Evolutionary conservation across 2,797 vertebrate genomes (phyloP).

Genomic region (Smutsia temminckii): DNA sequence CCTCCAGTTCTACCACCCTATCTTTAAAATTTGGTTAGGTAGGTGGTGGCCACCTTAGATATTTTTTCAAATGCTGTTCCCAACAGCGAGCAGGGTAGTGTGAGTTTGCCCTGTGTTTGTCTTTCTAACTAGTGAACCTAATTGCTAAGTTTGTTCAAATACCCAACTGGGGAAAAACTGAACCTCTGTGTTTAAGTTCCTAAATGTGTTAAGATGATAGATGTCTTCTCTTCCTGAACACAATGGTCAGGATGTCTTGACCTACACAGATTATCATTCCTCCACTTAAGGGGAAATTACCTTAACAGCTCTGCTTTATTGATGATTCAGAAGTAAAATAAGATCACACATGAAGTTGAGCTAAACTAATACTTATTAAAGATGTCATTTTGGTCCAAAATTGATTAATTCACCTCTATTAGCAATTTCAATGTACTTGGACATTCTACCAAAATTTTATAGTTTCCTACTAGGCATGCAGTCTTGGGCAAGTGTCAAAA

Average conservation of each 20-base stretch:
- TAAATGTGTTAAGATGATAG: background rate
- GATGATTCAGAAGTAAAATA: background rate
- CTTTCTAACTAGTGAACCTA: background rate
- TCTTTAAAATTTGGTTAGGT: background rate
- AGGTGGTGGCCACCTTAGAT: background rate
- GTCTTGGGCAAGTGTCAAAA: background rate
- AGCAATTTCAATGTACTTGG: background rate
- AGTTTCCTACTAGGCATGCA: background rate
- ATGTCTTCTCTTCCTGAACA: background rate
- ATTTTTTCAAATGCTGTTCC: background rate
- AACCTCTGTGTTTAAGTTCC: background rate
- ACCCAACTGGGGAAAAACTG: background rate
- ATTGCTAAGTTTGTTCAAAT: background rate
- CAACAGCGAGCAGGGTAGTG: background rate
- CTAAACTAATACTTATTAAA: background rate
- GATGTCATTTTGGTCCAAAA: background rate
- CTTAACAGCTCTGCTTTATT: background rate
- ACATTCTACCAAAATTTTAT: background rate
- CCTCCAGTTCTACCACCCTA: background rate
- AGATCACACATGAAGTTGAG: background rate
- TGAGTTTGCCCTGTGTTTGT: background rate
- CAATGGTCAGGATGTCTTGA: background rate
- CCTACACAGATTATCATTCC: background rate
- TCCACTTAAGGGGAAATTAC: background rate
- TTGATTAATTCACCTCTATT: background rate